These are phyloP conservation scores for Xenopus petersii DNA, from an alignment of 2,797 vertebrate genomes.

Conservation along the genomic window DNA sequence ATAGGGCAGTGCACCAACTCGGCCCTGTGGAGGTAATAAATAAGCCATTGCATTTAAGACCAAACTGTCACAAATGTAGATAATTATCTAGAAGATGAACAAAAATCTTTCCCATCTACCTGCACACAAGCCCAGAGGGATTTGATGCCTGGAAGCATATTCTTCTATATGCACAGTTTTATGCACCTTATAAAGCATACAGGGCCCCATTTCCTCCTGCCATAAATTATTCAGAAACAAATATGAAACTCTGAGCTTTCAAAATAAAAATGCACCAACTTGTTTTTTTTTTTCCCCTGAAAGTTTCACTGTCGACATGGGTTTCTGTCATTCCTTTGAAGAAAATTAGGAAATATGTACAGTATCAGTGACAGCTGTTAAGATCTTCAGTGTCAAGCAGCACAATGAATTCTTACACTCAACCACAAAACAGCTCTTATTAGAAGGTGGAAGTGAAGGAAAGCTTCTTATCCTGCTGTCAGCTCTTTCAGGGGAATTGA, in stretches of 20 bases:
- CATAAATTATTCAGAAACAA: constrained; percentile 38
- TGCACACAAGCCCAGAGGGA: constrained; percentile 16
- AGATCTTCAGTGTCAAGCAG: constrained; percentile 24
- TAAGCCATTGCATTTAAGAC: constrained; percentile 11
- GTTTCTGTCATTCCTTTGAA: constrained; percentile 16
- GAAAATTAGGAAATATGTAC: constrained; percentile 25
- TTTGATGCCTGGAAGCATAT: constrained; percentile 11
- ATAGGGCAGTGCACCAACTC: neutral
- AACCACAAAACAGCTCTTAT: constrained; percentile 12
- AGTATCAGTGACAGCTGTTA: constrained; percentile 37
- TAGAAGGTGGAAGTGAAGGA: constrained; percentile 5
- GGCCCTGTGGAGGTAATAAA: constrained; percentile 16
- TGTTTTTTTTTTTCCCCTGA: neutral
- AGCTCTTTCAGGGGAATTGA: constrained; percentile 4
- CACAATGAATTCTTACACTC: constrained; percentile 1
- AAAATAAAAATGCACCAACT: constrained; percentile 2
- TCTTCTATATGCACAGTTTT: constrained; percentile 3
- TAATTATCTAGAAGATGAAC: constrained; percentile 39
- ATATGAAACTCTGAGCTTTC: neutral
- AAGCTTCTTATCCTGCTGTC: constrained; percentile 14
- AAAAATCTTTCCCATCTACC: constrained; percentile 15
- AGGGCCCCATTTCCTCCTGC: constrained; percentile 8
- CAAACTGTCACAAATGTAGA: constrained; percentile 18
- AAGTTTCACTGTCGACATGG: neutral
- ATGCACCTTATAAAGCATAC: constrained; percentile 20